Conservation (phyloP, 53 echinoderm and acorn worm genomes). For the Luidia sarsii region DNA sequence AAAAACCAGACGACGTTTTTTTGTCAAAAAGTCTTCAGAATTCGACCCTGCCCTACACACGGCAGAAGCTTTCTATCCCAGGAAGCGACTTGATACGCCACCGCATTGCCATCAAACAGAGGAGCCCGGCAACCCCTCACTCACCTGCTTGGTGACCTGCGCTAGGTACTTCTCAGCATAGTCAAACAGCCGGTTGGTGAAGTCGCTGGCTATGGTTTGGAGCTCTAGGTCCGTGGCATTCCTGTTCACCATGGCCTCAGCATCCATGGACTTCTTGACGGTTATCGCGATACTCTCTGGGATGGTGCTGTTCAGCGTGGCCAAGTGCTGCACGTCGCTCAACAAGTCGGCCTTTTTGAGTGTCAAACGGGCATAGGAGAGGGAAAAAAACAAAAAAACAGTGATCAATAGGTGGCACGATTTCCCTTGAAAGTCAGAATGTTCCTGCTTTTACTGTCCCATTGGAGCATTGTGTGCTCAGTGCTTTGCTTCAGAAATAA, state of each 20-base stretch:
- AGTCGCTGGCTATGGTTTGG: conserved; percentile 47
- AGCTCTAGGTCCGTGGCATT: conserved; percentile 55
- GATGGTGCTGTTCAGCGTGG: conserved; percentile 21
- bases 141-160: conserved; percentile 64
- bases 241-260: conserved; percentile 42
- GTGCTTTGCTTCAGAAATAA: no score
- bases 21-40: no score
- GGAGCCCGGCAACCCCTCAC: no score
- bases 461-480: no score
- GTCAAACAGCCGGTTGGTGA: conserved; percentile 46
- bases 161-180: conserved; percentile 68
- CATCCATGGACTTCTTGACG: background rate
- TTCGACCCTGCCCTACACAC: no score
- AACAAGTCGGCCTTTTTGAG: conserved; percentile 2
- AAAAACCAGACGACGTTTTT: no score
- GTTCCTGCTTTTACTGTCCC: background rate
- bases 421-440: background rate
- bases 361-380: background rate
- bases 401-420: no score
- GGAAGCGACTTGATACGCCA: no score
- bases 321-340: conserved; percentile 1
- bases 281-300: conserved; percentile 31
- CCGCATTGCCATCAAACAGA: no score
- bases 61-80: no score
- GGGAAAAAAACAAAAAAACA: background rate